Conservation (phyloP, 2,797 vertebrate species). For the Aulostomus chinensis region DNA sequence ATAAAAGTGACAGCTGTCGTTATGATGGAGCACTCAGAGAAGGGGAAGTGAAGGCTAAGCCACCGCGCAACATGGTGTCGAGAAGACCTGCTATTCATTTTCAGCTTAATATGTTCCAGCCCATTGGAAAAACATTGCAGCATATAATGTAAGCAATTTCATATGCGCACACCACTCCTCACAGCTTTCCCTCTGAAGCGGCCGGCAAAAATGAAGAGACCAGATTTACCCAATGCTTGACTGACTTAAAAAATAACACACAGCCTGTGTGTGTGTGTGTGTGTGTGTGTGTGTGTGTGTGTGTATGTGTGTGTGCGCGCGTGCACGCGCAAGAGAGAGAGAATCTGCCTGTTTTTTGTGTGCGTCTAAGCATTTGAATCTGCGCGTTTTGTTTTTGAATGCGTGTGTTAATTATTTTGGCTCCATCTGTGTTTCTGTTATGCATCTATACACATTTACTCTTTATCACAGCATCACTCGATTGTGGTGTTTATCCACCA, state of each 20-base stretch:
- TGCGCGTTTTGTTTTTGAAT: background rate
- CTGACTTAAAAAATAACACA: constrained; percentile 70
- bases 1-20: constrained; percentile 79
- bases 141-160: constrained; percentile 81
- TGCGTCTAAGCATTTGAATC: constrained; percentile 4
- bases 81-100: constrained; percentile 81
- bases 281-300: background rate
- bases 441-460: constrained; percentile 54
- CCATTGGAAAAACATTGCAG: constrained; percentile 81
- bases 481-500: constrained; percentile 65
- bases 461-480: constrained; percentile 36
- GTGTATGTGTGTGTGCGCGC: background rate
- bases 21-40: constrained; percentile 76
- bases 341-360: background rate
- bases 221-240: constrained; percentile 71
- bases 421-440: constrained; percentile 50
- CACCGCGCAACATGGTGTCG: constrained; percentile 75
- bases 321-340: background rate
- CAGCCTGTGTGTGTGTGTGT: constrained; percentile 27
- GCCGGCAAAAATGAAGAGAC: constrained; percentile 69
- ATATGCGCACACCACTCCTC: constrained; percentile 62
- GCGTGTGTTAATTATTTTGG: constrained; percentile 61
- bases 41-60: constrained; percentile 79
- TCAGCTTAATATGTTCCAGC: constrained; percentile 82
- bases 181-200: constrained; percentile 60